Conservation (phyloP, 2,113 vertebrate genomes). For the Cyphomyrus discorhynchus region DNA sequence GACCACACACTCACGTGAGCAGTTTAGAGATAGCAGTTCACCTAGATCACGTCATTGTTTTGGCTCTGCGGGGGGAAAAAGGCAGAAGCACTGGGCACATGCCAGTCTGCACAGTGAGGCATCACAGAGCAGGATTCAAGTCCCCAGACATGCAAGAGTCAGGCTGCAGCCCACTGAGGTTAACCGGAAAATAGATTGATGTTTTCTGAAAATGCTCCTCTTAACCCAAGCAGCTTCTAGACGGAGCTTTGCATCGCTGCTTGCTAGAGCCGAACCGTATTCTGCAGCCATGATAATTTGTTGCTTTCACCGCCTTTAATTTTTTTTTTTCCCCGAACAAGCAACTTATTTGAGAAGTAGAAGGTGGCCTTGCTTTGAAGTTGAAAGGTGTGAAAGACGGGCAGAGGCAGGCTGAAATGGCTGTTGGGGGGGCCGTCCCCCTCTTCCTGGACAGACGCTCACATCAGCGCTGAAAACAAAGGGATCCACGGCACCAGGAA, state of each 20-base stretch:
- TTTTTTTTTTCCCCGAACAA: conserved; percentile 29
- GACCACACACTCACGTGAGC: background rate
- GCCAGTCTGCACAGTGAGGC: background rate
- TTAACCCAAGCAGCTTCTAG: background rate
- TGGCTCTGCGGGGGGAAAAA: background rate
- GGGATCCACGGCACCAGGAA: background rate
- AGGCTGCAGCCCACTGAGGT: background rate
- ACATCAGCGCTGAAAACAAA: background rate
- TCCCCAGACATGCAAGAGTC: background rate
- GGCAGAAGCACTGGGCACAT: background rate
- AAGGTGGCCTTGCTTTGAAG: background rate
- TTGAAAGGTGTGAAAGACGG: background rate
- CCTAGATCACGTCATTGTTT: background rate
- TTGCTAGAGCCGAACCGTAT: conserved; percentile 16
- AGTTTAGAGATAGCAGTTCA: background rate
- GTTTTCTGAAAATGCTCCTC: background rate
- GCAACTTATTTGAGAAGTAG: conserved; percentile 42
- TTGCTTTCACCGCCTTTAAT: conserved; percentile 46
- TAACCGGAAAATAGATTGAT: background rate
- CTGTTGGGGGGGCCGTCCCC: background rate
- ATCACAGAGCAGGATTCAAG: background rate
- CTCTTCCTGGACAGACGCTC: background rate
- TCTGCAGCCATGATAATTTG: conserved; percentile 46
- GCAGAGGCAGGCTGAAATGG: background rate
- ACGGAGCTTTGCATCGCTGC: background rate